Conservation (phyloP, 2,888 invertebrate species). For the Kryphioiulus occultus region DNA sequence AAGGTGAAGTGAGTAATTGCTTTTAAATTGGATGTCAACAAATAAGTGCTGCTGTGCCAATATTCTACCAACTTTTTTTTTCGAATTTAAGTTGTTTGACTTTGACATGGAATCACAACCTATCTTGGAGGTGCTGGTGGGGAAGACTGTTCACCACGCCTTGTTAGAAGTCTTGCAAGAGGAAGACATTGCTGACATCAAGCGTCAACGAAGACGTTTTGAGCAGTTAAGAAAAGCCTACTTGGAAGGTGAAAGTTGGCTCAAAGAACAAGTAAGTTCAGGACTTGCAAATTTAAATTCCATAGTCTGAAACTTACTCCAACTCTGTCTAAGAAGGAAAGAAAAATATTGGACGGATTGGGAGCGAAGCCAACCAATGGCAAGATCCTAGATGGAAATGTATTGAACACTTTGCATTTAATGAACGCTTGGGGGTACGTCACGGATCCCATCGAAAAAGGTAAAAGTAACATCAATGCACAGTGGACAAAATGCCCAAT, state of each 20-base stretch:
- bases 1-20: slow-evolving; percentile 77
- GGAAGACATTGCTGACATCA: slow-evolving; percentile 83
- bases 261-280: slow-evolving; percentile 77
- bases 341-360: slow-evolving; percentile 13
- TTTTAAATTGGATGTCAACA: too few relatives aligned
- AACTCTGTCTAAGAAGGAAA: background rate
- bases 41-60: slow-evolving; percentile 52
- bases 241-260: slow-evolving; percentile 79
- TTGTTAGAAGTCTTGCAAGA: slow-evolving; percentile 90
- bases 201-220: slow-evolving; percentile 79
- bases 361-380: background rate
- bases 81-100: slow-evolving; percentile 74
- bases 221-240: slow-evolving; percentile 79
- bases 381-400: slow-evolving; percentile 22
- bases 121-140: slow-evolving; percentile 85
- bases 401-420: slow-evolving; percentile 22
- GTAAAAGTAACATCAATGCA: too few relatives aligned
- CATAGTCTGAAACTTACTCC: background rate
- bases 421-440: slow-evolving; percentile 47
- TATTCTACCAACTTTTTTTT: background rate
- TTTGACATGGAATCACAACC: slow-evolving; percentile 92
- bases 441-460: slow-evolving; percentile 47
- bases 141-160: slow-evolving; percentile 88
- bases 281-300: too few relatives aligned
- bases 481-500: too few relatives aligned